Evolutionary conservation across 2,797 vertebrate genomes (phyloP).

Genomic region (Mus caroli): DNA sequence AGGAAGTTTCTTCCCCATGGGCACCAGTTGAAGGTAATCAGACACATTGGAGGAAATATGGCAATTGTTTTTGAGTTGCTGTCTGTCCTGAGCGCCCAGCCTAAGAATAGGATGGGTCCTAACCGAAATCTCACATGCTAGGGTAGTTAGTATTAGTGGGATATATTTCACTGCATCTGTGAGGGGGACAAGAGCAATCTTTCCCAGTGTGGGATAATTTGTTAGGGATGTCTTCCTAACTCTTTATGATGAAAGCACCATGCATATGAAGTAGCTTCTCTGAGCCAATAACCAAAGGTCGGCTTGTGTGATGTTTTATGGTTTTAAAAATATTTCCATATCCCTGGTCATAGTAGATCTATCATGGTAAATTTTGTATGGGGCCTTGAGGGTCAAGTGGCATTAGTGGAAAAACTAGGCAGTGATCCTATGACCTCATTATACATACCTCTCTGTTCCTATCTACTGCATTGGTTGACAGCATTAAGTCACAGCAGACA

Average conservation of each 20-base stretch:
- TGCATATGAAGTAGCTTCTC: not conserved
- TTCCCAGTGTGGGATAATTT: not conserved
- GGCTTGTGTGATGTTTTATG: not conserved
- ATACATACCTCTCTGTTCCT: not conserved
- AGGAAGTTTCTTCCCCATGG: constrained; percentile 72
- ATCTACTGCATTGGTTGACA: not conserved
- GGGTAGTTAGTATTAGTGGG: not conserved
- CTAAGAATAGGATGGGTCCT: not conserved
- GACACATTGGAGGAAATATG: constrained; percentile 42
- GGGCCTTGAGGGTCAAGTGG: not conserved
- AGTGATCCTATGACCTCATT: not conserved
- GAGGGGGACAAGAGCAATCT: not conserved
- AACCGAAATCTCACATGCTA: not conserved
- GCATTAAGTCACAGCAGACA: not conserved
- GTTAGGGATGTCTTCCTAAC: not conserved
- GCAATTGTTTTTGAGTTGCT: not conserved
- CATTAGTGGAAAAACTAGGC: not conserved
- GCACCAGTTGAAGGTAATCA: constrained; percentile 66
- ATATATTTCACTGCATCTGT: not conserved
- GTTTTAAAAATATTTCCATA: not conserved
- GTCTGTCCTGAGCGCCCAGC: constrained; percentile 1
- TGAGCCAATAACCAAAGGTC: constrained; percentile 26
- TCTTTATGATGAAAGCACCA: not conserved
- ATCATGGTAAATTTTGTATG: not conserved
- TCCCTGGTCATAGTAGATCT: not conserved